Conservation (phyloP, 2,888 invertebrate genomes). For the Hecatera dysodea region DNA sequence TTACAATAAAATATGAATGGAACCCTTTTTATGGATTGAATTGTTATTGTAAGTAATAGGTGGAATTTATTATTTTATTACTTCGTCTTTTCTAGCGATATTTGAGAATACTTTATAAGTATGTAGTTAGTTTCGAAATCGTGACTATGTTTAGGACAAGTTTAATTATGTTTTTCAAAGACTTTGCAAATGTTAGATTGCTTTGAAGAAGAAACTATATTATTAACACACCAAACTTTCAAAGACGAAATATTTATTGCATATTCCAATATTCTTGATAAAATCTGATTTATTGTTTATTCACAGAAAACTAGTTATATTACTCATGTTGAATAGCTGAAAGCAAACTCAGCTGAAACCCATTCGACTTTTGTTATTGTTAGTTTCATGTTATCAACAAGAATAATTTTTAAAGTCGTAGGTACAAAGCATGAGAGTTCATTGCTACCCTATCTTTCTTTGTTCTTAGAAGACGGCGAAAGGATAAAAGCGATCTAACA, state of each 20-base stretch:
- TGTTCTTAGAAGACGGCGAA: slow-evolving; percentile 1
- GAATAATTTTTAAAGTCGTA: slow-evolving; percentile 5
- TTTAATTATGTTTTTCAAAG: slow-evolving; percentile 4
- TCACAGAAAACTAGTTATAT: slow-evolving; percentile 15
- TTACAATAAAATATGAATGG: slow-evolving; percentile 52
- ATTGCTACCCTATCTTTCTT: background rate
- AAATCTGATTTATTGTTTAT: slow-evolving; percentile 41
- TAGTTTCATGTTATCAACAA: slow-evolving; percentile 1
- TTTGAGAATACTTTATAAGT: background rate
- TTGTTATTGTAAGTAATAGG: slow-evolving; percentile 30
- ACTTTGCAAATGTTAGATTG: background rate
- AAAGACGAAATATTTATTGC: slow-evolving; percentile 20
- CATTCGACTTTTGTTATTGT: background rate
- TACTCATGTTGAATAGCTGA: slow-evolving; percentile 12
- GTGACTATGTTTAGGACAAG: background rate
- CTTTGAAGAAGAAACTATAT: slow-evolving; percentile 28
- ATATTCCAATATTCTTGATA: slow-evolving; percentile 9
- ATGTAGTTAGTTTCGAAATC: background rate
- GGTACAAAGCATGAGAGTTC: background rate
- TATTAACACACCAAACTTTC: slow-evolving; percentile 7
- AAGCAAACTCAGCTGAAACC: slow-evolving; percentile 15
- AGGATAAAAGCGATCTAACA: background rate
- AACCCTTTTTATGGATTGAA: slow-evolving; percentile 37
- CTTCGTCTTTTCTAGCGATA: background rate
- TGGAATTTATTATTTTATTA: slow-evolving; percentile 17